Conservation (phyloP, 2,888 invertebrate genomes). For the Trachelus troglodyta region DNA sequence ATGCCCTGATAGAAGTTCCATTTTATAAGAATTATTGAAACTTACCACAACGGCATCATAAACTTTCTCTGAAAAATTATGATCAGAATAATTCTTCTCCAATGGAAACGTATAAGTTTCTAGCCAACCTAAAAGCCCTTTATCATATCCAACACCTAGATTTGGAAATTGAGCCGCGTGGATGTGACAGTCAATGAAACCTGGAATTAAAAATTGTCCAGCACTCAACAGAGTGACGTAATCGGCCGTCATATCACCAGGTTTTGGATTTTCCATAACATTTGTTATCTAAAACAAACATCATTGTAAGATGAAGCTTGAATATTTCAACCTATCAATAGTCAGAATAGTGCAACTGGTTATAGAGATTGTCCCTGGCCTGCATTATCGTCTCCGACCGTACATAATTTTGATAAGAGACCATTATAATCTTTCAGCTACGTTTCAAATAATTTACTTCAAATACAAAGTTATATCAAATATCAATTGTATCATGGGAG, state of each 20-base stretch:
- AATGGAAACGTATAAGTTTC: slow-evolving; percentile 86
- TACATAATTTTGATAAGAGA: slow-evolving; percentile 11
- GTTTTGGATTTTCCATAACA: slow-evolving; percentile 38
- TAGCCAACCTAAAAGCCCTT: slow-evolving; percentile 86
- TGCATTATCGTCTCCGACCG: slow-evolving; percentile 13
- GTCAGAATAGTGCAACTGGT: not conserved
- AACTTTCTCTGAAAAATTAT: slow-evolving; percentile 75
- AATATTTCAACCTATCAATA: not conserved
- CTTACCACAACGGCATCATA: slow-evolving; percentile 86
- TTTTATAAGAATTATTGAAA: slow-evolving; percentile 38
- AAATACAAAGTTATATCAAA: not conserved
- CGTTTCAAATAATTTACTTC: too few species aligned
- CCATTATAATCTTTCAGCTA: not conserved
- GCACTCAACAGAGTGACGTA: slow-evolving; percentile 40
- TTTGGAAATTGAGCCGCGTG: slow-evolving; percentile 93
- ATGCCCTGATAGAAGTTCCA: too few species aligned
- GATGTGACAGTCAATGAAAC: slow-evolving; percentile 89
- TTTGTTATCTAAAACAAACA: slow-evolving; percentile 42
- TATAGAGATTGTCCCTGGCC: slow-evolving; percentile 6
- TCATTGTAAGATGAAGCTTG: not conserved
- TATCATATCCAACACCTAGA: slow-evolving; percentile 84
- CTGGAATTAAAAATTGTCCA: slow-evolving; percentile 84
- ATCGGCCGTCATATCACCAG: slow-evolving; percentile 23
- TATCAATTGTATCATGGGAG: not conserved
- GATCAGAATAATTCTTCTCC: slow-evolving; percentile 78